Evolutionary conservation across 2,797 vertebrate species (phyloP).

Genomic region (Microhierax caerulescens): DNA sequence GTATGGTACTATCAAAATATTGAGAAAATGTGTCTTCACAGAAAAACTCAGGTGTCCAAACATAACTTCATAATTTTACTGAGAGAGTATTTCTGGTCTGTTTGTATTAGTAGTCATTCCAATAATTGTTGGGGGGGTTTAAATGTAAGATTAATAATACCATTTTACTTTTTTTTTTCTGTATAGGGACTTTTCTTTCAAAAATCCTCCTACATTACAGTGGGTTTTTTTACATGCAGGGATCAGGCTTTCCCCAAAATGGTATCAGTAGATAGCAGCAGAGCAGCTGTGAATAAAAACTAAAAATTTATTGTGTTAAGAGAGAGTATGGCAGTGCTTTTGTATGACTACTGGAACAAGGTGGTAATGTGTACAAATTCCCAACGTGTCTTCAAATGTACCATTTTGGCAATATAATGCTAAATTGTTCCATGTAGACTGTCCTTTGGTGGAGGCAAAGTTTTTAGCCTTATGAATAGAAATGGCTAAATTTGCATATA

Average conservation of each 20-base stretch:
- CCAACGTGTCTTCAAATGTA: not conserved
- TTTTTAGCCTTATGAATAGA: not conserved
- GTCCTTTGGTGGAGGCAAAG: not conserved
- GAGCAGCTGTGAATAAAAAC: not conserved
- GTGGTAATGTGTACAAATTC: not conserved
- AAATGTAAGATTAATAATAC: not conserved
- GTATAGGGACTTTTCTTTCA: not conserved
- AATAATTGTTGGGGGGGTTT: accelerated
- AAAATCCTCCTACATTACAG: not conserved
- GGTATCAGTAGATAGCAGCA: not conserved
- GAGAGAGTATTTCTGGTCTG: not conserved
- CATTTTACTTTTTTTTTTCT: not conserved
- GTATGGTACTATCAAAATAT: not conserved
- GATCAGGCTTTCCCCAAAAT: not conserved
- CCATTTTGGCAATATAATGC: not conserved
- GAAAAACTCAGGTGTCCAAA: not conserved
- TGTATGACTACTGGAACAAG: not conserved
- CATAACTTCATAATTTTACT: not conserved
- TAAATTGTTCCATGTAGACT: not conserved
- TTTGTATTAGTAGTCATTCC: not conserved
- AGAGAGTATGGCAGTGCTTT: not conserved
- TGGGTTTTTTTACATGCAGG: not conserved
- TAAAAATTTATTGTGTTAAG: not conserved
- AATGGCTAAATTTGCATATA: not conserved
- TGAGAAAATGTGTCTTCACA: not conserved